Evolutionary conservation across 2,888 invertebrate species (phyloP), one percentile per base, ranked within the genome.

Genomic region (Drosophila austrosaltans): DNA sequence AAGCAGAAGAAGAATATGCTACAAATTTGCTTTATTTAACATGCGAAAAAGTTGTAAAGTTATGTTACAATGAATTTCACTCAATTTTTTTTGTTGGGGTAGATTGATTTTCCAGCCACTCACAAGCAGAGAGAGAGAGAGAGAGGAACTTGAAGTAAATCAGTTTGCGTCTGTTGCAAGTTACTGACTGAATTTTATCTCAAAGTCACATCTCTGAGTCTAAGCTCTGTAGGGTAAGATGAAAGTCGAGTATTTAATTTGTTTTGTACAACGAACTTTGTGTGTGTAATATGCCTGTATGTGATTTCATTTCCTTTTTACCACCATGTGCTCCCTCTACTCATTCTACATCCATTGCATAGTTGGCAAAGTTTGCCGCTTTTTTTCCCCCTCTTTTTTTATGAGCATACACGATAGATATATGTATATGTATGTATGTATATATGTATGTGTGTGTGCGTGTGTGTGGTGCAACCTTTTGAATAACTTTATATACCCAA

Each of bases 21-120:
- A 82, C 82, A 82, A 85, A 85, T 86, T 86, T 86, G 75, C 78
- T 85, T 84, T 86, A 86, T 86, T 85, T 79, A 79, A 75, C 75
- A 85, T 84, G 82, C 63, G 73, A 69, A 74, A 85, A 81, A 81
- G 80, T 80, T 82, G 71, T 72, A 79, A 85, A 82, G 67, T 80
- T 81, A 72, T 65, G 42, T 58, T 72, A 56, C 67, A 59, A 54
- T 57, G 53, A 61, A 53, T 32, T 8, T 22, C 5, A 36, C 1
- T 36, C 22, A 30, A 32, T 25, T 25, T 48, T 25, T 36, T 36
- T 32, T 32, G 5, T 32, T 20, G 12, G 48, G 48, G 48, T 53
- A 36, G 20, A 48, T 44, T 12, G 16, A 25, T 48, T 48, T 48
- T 48, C 2, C 10, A 36, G 8, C 1, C 5, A 32, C 6, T 32